These are phyloP conservation scores for Gymnosoma rotundatum DNA, from an alignment of 2,888 invertebrate genomes.

Conservation along the genomic window DNA sequence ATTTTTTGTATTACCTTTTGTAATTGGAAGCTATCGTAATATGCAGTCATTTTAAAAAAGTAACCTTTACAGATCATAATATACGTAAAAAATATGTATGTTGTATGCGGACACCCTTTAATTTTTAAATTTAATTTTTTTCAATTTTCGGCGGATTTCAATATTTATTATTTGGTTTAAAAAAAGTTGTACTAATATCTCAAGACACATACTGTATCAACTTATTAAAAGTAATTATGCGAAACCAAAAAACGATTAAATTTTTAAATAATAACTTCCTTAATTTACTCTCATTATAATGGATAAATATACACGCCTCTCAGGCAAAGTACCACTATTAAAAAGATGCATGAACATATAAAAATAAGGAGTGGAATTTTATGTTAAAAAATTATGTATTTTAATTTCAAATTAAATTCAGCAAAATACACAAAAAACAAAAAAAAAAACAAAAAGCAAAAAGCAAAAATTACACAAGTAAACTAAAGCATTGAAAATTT, in stretches of 20 bases:
- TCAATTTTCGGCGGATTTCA: too few species aligned
- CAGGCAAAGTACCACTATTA: not conserved
- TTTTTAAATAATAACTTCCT: constrained; percentile 62
- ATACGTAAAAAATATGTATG: too few species aligned
- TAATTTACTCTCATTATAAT: constrained; percentile 60
- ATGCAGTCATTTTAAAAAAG: too few species aligned
- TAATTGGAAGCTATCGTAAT: too few species aligned
- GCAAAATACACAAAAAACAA: not conserved
- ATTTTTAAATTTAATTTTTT: too few species aligned
- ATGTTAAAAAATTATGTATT: constrained; percentile 33
- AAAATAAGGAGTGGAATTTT: constrained; percentile 59
- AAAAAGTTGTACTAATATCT: not conserved
- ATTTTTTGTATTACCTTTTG: too few species aligned
- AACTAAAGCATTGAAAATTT: constrained; percentile 32
- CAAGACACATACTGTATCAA: constrained; percentile 7
- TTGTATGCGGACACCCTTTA: too few species aligned
- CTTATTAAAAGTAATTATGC: constrained; percentile 52
- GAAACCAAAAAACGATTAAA: constrained; percentile 50
- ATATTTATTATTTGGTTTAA: too few species aligned
- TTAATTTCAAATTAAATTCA: constrained; percentile 57
- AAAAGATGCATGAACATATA: not conserved
- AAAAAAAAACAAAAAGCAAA: constrained; percentile 2
- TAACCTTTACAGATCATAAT: too few species aligned
- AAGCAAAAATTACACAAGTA: not conserved
- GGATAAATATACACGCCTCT: constrained; percentile 58